A percentile compares a stretch with the other conserved stretches of the same genome.
These are phyloP conservation scores for Pteromalus puparum DNA, from an alignment of 1,140 invertebrate species.

Conservation along the genomic window DNA sequence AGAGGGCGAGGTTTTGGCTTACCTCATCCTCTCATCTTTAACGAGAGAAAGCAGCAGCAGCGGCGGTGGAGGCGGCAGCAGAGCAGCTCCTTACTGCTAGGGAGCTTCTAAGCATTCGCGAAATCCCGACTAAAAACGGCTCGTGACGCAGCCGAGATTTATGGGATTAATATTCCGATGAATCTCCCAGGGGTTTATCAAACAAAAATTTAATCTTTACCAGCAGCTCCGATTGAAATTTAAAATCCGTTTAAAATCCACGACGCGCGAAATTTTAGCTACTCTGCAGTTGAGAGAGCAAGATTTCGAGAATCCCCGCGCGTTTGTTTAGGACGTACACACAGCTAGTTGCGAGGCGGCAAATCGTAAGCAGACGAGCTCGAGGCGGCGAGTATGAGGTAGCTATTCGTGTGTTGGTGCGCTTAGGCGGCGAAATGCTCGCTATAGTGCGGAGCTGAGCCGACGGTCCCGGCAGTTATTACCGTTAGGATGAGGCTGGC, in stretches of 20 bases:
- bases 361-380: conserved; percentile 23
- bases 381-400: not conserved
- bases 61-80: not conserved
- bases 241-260: not conserved
- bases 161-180: conserved; percentile 43
- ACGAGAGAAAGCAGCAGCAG: conserved; percentile 33
- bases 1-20: conserved; percentile 39
- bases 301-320: conserved; percentile 18
- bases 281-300: not conserved
- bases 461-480: conserved; percentile 64
- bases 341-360: conserved; percentile 16
- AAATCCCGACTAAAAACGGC: conserved; percentile 42
- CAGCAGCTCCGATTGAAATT: not conserved
- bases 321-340: conserved; percentile 26
- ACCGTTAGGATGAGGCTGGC: conserved; percentile 63
- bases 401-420: not conserved
- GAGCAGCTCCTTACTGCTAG: not conserved
- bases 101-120: conserved; percentile 20
- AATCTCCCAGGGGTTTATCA: conserved; percentile 8
- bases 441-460: conserved; percentile 51
- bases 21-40: conserved; percentile 36
- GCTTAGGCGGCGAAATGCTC: conserved; percentile 39
- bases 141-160: conserved; percentile 30
- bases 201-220: conserved; percentile 27
- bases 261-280: not conserved